Evolutionary conservation across 2,113 vertebrate genomes (phyloP).

Genomic region (Cranoglanis bouderius): DNA sequence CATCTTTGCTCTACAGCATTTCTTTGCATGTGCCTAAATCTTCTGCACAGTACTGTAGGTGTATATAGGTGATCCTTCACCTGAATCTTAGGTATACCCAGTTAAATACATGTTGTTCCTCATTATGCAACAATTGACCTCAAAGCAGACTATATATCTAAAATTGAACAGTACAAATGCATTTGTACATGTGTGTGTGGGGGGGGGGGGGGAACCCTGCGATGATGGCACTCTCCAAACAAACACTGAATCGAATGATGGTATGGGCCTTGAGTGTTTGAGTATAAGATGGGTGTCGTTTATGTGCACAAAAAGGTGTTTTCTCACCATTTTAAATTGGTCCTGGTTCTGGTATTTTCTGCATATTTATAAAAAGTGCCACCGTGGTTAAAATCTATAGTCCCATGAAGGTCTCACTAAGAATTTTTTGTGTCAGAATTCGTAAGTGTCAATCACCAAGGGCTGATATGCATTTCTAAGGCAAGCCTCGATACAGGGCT

Average conservation of each 20-base stretch:
- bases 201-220: neutral
- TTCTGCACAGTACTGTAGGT: too few species aligned
- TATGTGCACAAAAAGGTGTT: neutral
- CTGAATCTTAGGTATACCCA: neutral
- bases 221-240: neutral
- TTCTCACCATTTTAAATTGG: neutral
- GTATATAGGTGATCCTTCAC: neutral
- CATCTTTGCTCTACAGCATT: too few species aligned
- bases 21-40: too few species aligned
- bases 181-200: neutral
- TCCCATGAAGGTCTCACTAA: neutral
- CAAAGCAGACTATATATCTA: neutral
- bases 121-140: neutral
- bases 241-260: neutral
- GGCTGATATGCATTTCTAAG: slow-evolving; percentile 58
- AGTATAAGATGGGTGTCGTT: neutral
- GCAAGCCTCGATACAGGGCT: slow-evolving; percentile 47
- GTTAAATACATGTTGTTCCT: neutral
- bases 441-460: slow-evolving; percentile 57
- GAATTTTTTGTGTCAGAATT: slow-evolving; percentile 32
- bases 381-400: neutral
- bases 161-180: neutral
- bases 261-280: neutral
- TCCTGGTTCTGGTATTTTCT: neutral
- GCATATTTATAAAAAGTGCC: neutral